Evolutionary conservation across 1,140 invertebrate species (phyloP).

Genomic region (Aphaenogaster rudis): DNA sequence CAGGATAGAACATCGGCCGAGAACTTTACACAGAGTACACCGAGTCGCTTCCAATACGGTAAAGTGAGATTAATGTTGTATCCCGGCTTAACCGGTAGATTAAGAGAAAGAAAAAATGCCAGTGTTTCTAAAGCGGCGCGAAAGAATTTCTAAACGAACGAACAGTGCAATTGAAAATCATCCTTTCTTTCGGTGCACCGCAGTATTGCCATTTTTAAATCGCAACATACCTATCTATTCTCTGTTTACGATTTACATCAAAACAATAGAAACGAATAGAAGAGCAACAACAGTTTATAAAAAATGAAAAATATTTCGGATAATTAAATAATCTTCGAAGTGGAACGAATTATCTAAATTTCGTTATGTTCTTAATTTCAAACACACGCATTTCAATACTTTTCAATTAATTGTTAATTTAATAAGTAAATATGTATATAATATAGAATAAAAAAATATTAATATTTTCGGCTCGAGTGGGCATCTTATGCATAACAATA

Average conservation of each 20-base stretch:
- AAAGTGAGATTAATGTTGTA: constrained; percentile 47
- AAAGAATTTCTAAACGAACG: not conserved
- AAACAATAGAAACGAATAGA: not conserved
- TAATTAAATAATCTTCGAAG: not conserved
- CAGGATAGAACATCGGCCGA: constrained; percentile 12
- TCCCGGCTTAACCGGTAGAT: not conserved
- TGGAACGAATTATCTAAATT: not conserved
- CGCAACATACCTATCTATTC: not conserved
- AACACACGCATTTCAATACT: not conserved
- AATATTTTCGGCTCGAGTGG: too few species aligned
- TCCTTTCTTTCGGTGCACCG: not conserved
- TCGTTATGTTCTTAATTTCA: not conserved
- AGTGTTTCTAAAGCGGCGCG: not conserved
- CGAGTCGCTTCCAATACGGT: constrained; percentile 13
- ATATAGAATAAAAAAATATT: not conserved
- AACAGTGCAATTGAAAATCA: constrained; percentile 2
- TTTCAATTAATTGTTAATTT: not conserved
- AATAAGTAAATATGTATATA: not conserved
- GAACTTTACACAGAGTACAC: constrained; percentile 28
- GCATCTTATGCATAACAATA: not conserved
- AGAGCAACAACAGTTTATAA: not conserved
- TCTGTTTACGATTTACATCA: not conserved
- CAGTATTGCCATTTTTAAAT: not conserved
- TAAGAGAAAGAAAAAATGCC: not conserved
- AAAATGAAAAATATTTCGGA: not conserved